These are phyloP conservation scores for Crax fasciolata DNA, from an alignment of 2,797 vertebrate genomes.

Conservation along the genomic window DNA sequence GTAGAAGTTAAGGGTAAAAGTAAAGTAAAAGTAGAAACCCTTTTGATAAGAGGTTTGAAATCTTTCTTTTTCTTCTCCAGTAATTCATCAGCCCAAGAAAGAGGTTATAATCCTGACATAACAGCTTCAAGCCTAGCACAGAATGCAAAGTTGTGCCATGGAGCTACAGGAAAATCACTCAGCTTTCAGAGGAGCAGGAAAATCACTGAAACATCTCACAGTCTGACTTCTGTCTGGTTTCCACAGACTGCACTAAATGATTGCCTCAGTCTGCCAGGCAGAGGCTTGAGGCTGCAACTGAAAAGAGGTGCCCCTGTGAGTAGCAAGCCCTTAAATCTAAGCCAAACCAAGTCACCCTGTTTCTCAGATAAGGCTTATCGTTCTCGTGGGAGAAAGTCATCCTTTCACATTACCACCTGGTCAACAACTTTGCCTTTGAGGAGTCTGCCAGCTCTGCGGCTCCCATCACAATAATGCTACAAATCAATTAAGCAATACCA, in stretches of 20 bases:
- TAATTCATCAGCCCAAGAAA: background rate
- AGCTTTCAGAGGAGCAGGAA: background rate
- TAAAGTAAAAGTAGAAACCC: background rate
- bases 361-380: conserved; percentile 15
- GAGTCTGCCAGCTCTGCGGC: background rate
- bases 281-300: background rate
- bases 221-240: background rate
- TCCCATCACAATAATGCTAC: background rate
- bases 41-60: conserved; percentile 1
- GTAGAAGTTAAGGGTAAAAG: background rate
- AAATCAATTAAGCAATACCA: conserved; percentile 51
- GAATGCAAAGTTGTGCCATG: background rate
- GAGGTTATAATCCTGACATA: background rate
- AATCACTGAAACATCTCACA: background rate
- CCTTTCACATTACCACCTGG: conserved; percentile 4
- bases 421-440: background rate
- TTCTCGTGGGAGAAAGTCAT: background rate
- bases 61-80: background rate
- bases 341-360: background rate
- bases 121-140: background rate
- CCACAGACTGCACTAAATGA: background rate
- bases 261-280: background rate
- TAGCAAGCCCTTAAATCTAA: conserved; percentile 21
- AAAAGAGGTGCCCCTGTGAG: background rate
- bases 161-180: background rate